These are phyloP conservation scores for Pampusana beccarii DNA, from an alignment of 2,113 vertebrate species.

Conservation along the genomic window DNA sequence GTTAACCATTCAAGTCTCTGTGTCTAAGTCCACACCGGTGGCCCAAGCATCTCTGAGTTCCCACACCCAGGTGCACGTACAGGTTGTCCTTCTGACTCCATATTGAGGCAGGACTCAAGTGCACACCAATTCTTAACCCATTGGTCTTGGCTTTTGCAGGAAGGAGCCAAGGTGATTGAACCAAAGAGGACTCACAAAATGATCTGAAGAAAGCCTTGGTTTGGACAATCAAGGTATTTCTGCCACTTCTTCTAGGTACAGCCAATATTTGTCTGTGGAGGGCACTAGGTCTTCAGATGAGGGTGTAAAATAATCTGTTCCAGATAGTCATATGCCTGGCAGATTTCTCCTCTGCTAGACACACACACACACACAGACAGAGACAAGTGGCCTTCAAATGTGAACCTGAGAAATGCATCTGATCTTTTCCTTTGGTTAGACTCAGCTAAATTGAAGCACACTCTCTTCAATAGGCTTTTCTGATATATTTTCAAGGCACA, in stretches of 20 bases:
- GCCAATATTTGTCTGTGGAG: neutral
- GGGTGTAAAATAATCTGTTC: neutral
- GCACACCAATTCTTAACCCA: neutral
- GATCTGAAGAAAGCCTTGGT: neutral
- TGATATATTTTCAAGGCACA: neutral
- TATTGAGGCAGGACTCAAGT: neutral
- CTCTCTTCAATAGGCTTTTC: neutral
- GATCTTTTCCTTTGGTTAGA: neutral
- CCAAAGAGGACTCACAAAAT: neutral
- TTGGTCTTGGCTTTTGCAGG: neutral
- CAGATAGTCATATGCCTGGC: neutral
- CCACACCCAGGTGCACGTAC: fast-evolving
- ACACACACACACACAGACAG: neutral
- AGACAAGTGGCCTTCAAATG: neutral
- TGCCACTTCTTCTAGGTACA: neutral
- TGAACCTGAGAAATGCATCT: neutral
- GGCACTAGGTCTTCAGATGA: neutral
- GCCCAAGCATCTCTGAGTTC: neutral
- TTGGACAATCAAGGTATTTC: neutral
- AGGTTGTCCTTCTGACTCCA: neutral
- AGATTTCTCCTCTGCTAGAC: neutral
- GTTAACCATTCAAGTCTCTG: neutral
- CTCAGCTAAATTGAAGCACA: neutral
- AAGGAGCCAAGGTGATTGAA: neutral
- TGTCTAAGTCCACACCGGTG: neutral